Evolutionary conservation across 1,140 invertebrate species (phyloP).

Genomic region (Leptopilina boulardi): DNA sequence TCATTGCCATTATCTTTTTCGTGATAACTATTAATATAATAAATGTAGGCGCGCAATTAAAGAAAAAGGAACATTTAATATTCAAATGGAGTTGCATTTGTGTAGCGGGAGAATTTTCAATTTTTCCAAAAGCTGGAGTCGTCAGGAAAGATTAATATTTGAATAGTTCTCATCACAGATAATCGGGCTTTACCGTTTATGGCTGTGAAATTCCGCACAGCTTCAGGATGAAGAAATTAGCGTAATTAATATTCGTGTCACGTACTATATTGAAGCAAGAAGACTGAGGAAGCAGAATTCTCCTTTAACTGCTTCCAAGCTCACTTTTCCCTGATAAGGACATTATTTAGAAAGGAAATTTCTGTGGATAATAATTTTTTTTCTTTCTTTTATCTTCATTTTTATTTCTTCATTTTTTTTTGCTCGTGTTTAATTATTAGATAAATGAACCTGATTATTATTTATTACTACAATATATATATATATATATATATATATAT

Average conservation of each 20-base stretch:
- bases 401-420: no score
- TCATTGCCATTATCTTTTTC: not conserved
- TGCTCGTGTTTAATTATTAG: not conserved
- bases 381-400: not conserved
- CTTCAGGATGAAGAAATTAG: not conserved
- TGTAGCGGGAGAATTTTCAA: not conserved
- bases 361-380: not conserved
- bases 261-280: conserved; percentile 15
- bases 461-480: no score
- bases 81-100: not conserved
- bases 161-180: conserved; percentile 13
- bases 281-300: not conserved
- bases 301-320: conserved; percentile 13
- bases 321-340: not conserved
- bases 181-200: conserved; percentile 17
- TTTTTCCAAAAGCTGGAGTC: not conserved
- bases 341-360: not conserved
- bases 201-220: not conserved
- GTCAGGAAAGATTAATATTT: conserved; percentile 32
- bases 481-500: no score
- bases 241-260: conserved; percentile 1
- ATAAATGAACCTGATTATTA: conserved; percentile 7
- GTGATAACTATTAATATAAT: not conserved
- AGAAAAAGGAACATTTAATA: not conserved
- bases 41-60: not conserved